Conservation (phyloP, 2,888 invertebrate species). For the Erebia aethiops region DNA sequence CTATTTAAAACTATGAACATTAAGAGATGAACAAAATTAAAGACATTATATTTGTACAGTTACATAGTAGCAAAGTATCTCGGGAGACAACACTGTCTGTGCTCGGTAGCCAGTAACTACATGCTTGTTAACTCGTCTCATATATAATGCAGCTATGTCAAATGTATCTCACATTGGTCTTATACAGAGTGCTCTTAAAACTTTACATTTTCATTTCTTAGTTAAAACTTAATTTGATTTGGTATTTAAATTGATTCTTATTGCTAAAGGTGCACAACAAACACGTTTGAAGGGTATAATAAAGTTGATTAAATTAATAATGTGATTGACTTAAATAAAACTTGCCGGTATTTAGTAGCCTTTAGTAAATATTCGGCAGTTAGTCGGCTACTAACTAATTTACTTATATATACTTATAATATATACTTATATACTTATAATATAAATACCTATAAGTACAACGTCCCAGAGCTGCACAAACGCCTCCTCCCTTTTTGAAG, state of each 20-base stretch:
- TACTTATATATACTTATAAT: no score
- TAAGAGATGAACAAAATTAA: slow-evolving; percentile 38
- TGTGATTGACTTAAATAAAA: no score
- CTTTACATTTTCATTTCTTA: background rate
- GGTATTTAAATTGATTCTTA: background rate
- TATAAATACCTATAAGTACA: no score
- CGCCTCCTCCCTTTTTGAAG: no score
- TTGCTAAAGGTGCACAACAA: background rate
- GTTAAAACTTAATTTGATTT: background rate
- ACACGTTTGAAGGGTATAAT: no score
- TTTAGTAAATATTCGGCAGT: no score
- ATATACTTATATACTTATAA: no score
- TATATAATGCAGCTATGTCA: slow-evolving; percentile 80
- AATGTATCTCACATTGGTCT: slow-evolving; percentile 58
- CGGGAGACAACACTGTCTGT: slow-evolving; percentile 53
- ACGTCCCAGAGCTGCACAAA: no score
- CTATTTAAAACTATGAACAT: background rate
- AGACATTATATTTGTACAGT: slow-evolving; percentile 33
- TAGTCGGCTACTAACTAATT: no score
- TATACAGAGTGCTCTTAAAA: slow-evolving; percentile 53
- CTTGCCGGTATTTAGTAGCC: no score
- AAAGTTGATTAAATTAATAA: no score
- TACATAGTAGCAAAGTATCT: slow-evolving; percentile 42
- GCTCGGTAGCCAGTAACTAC: slow-evolving; percentile 71
- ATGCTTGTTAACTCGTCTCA: slow-evolving; percentile 81